Percentiles rank a stretch among this genome's conserved stretches.
Conservation (phyloP, 2,113 vertebrate species). For the Bagarius yarrelli region DNA sequence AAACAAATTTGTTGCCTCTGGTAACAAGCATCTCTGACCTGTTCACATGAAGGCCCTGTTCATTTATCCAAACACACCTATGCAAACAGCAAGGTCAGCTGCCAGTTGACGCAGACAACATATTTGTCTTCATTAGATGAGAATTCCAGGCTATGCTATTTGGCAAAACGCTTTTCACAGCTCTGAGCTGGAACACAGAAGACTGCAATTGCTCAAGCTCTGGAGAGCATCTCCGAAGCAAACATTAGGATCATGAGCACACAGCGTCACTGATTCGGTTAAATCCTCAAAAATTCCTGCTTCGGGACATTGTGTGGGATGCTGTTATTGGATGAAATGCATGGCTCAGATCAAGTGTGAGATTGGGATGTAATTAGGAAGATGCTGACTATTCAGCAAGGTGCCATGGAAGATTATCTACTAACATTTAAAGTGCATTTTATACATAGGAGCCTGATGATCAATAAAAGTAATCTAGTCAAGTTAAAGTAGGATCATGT, state of each 20-base stretch:
- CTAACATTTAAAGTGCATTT: background rate
- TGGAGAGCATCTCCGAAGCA: background rate
- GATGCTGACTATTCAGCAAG: slow-evolving; percentile 3
- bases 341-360: slow-evolving; percentile 6
- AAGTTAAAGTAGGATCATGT: slow-evolving; percentile 26
- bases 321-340: background rate
- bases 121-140: slow-evolving; percentile 52
- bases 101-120: slow-evolving; percentile 35
- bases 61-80: slow-evolving; percentile 43
- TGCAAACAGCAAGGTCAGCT: slow-evolving; percentile 49
- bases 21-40: slow-evolving; percentile 51
- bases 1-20: slow-evolving; percentile 10
- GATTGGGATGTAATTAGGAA: slow-evolving; percentile 17
- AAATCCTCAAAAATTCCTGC: background rate
- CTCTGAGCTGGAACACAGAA: background rate
- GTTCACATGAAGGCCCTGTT: slow-evolving; percentile 48
- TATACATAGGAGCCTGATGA: slow-evolving; percentile 38
- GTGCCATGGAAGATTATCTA: background rate
- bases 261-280: background rate
- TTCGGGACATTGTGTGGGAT: background rate
- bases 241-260: background rate
- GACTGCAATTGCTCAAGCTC: background rate
- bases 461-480: slow-evolving; percentile 45
- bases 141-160: slow-evolving; percentile 26
- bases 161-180: background rate